phyloP scores from a whole-genome alignment of 1,140 invertebrate species.

The Trachymyrmex cornetzi region DNA sequence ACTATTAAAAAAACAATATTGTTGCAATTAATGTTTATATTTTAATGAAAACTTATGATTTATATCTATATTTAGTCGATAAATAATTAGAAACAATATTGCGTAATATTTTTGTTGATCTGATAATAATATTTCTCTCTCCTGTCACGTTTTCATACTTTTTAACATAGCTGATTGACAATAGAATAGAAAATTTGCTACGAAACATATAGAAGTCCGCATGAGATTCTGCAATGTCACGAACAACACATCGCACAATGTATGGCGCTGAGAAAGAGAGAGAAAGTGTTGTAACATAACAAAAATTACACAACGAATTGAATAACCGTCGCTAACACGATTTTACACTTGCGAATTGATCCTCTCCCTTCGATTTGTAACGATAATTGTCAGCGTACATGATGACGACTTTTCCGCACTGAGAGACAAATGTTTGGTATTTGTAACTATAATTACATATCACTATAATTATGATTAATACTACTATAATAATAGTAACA shows the following conservation, averaged over 20 bases:
- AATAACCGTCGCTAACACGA: conserved; percentile 25
- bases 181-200: conserved; percentile 34
- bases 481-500: too few species aligned
- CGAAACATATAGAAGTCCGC: conserved; percentile 19
- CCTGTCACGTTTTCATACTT: background rate
- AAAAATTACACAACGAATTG: conserved; percentile 39
- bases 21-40: background rate
- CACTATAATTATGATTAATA: too few species aligned
- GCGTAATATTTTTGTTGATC: background rate
- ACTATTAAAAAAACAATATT: background rate
- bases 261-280: conserved; percentile 1
- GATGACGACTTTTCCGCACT: conserved; percentile 21
- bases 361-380: conserved; percentile 37
- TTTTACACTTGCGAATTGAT: conserved; percentile 44
- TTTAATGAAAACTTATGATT: conserved; percentile 5
- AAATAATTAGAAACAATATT: background rate
- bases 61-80: background rate
- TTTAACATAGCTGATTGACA: conserved; percentile 36
- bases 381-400: conserved; percentile 27
- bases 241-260: conserved; percentile 20
- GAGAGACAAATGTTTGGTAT: too few species aligned
- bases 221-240: conserved; percentile 57
- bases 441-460: too few species aligned
- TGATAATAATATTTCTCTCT: background rate
- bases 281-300: conserved; percentile 32